Base-by-base conservation (phyloP, 2,888 invertebrate genomes). In the Parelbella ahira region DNA sequence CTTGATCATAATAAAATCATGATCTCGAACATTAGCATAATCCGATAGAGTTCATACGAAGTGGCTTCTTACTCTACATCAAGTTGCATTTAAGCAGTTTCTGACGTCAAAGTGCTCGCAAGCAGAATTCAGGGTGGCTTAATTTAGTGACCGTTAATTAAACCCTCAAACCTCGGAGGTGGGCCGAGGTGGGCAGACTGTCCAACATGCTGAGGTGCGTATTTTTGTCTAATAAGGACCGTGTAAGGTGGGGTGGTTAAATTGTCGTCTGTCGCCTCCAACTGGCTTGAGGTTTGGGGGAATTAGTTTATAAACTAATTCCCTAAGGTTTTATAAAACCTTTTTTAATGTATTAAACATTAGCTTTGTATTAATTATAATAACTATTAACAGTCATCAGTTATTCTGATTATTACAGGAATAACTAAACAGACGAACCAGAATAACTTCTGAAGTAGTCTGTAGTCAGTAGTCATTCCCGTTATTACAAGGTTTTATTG, bases 151-250 rank as follows among this genome's bases (percentile, higher is more conserved):
- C 53, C 58, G 50, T 47, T 56, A 56, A 57, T 58, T 60, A 60
- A 53, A 48, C 47, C 47, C 50, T 43, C 50, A 54, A 47, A 47
- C 54, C 54, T 23, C 38, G 38, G 30, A 8, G 18, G 38, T n/a
- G 15, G 10, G 13, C 23, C n/a, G n/a, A n/a, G n/a, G n/a, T n/a
- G n/a, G n/a, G n/a, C n/a, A n/a, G n/a, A 62, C 61, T 54, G 49
- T 56, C 52, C 52, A 61, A 73, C 70, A 65, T 68, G 79, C 79
- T 78, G 79, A 78, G n/a, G n/a, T 60, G 60, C 63, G 66, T 62
- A 74, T 75, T 78, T 76, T 78, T 75, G 75, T 68, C 64, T 66
- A 69, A 65, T 66, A 70, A 29, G 37, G 28, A 28, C 13, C n/a
- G 27, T 25, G 32, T 23, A 20, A 37, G 37, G 28, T 12, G 19